phyloP scores from a whole-genome alignment of 2,888 invertebrate genomes.

The Xestia ashworthii region DNA sequence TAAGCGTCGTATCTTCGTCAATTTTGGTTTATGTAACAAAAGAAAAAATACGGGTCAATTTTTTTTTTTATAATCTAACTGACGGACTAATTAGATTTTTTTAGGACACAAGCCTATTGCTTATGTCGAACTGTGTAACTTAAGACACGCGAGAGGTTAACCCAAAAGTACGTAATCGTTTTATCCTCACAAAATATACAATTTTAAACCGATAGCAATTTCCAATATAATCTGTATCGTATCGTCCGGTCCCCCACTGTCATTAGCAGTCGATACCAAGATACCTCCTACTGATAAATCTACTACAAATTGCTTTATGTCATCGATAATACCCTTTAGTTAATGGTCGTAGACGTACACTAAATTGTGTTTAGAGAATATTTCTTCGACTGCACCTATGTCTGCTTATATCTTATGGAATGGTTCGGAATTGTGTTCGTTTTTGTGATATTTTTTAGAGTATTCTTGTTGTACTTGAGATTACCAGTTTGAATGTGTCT shows the following conservation, averaged over 20 bases:
- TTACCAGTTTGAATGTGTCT: constrained; percentile 1
- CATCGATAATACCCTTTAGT: constrained; percentile 71
- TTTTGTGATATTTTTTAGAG: constrained; percentile 26
- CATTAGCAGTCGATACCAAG: constrained; percentile 70
- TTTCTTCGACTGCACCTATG: constrained; percentile 24
- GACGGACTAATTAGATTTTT: no score
- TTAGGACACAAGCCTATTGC: no score
- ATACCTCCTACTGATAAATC: constrained; percentile 70
- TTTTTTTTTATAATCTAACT: no score
- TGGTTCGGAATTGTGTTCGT: constrained; percentile 10
- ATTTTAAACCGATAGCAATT: constrained; percentile 65
- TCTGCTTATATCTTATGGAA: constrained; percentile 18
- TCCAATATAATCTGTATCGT: constrained; percentile 67
- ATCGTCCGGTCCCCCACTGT: constrained; percentile 68
- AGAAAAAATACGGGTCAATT: no score
- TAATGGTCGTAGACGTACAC: constrained; percentile 59
- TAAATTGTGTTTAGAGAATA: constrained; percentile 56
- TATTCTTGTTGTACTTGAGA: constrained; percentile 8
- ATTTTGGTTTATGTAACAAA: no score
- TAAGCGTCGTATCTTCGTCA: no score
- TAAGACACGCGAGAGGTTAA: no score
- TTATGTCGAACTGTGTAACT: no score
- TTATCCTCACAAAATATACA: constrained; percentile 52
- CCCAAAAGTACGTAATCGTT: constrained; percentile 24
- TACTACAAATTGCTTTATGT: constrained; percentile 75